phyloP scores from a whole-genome alignment of 2,888 invertebrate genomes.

The Aspidapion aeneum region DNA sequence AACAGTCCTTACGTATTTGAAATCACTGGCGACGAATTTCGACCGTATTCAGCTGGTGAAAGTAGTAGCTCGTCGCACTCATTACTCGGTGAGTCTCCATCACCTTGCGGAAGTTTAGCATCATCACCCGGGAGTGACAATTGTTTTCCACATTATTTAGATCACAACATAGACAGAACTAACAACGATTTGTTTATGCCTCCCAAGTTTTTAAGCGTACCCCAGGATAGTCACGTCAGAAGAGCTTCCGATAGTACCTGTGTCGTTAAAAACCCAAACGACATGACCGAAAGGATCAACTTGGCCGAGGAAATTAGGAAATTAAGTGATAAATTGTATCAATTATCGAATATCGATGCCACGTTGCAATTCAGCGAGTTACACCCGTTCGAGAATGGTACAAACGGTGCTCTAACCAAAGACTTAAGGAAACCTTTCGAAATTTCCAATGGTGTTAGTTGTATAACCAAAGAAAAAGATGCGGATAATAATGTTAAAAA shows the following conservation, averaged over 20 bases:
- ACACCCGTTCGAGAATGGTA: slow-evolving; percentile 12
- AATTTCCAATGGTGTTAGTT: slow-evolving; percentile 4
- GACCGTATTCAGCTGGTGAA: slow-evolving; percentile 8
- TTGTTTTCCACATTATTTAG: slow-evolving; percentile 35
- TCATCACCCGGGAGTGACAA: slow-evolving; percentile 62
- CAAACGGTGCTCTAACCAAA: too few species aligned
- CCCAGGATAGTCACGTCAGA: slow-evolving; percentile 43
- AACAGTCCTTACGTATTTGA: slow-evolving; percentile 84
- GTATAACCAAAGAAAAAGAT: slow-evolving; percentile 5
- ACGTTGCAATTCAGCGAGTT: slow-evolving; percentile 16
- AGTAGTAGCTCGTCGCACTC: slow-evolving; percentile 46
- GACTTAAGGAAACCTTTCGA: slow-evolving; percentile 5
- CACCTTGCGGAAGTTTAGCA: slow-evolving; percentile 72
- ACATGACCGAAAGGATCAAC: slow-evolving; percentile 63
- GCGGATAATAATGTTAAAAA: slow-evolving; percentile 5
- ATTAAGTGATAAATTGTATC: slow-evolving; percentile 72
- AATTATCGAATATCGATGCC: slow-evolving; percentile 57
- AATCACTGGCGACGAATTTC: slow-evolving; percentile 44
- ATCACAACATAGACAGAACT: slow-evolving; percentile 26
- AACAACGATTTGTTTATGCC: slow-evolving; percentile 22
- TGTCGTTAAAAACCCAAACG: slow-evolving; percentile 57
- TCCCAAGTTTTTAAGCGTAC: slow-evolving; percentile 12
- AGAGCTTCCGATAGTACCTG: slow-evolving; percentile 77
- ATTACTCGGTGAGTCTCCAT: slow-evolving; percentile 72
- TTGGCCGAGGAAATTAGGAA: slow-evolving; percentile 82